Percentiles rank a stretch among this genome's conserved stretches.
Conservation (phyloP, 2,113 vertebrate species). For the Motacilla tschutschensis region DNA sequence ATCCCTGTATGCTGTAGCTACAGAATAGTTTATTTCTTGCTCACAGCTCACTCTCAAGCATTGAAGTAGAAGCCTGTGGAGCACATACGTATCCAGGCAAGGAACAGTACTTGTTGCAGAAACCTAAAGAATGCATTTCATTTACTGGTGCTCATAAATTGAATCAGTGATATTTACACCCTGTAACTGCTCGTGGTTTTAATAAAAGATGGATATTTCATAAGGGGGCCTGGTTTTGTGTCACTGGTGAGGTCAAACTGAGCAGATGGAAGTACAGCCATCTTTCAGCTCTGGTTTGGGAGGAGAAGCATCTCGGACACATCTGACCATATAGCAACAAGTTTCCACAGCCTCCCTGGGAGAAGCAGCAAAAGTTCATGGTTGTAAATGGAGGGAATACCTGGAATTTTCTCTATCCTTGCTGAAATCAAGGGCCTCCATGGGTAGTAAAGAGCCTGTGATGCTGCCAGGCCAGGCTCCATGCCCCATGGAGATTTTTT, state of each 20-base stretch:
- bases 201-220: neutral
- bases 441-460: neutral
- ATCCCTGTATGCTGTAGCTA: neutral
- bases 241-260: neutral
- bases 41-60: neutral
- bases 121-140: neutral
- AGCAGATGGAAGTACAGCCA: neutral
- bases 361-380: neutral
- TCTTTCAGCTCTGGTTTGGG: neutral
- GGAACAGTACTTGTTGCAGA: neutral
- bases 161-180: neutral
- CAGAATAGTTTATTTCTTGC: neutral
- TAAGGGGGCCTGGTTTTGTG: neutral
- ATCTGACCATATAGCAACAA: neutral
- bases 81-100: neutral
- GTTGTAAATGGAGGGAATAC: neutral
- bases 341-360: neutral
- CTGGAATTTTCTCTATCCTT: neutral
- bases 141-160: neutral
- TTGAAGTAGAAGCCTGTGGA: neutral
- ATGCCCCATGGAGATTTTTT: fast-evolving
- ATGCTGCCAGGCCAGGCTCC: neutral
- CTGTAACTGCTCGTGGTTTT: neutral
- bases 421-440: fast-evolving
- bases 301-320: neutral